Evolutionary conservation across 2,888 invertebrate genomes (phyloP).

Genomic region (Lepidocyrtoides sp.): DNA sequence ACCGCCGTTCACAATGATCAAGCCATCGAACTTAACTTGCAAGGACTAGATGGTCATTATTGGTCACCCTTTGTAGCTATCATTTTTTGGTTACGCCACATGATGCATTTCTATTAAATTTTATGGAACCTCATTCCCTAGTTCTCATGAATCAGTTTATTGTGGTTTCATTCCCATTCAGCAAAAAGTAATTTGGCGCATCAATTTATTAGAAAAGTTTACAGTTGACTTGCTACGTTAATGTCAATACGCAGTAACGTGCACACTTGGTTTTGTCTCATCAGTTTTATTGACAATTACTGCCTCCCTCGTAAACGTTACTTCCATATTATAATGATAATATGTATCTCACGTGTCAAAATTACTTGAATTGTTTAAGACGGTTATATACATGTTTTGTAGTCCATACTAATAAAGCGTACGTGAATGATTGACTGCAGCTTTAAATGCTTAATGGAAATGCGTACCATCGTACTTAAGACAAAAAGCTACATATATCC

Average conservation of each 20-base stretch:
- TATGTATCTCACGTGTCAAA: not conserved
- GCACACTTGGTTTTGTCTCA: not conserved
- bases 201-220: not conserved
- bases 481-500: constrained; percentile 19
- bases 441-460: not conserved
- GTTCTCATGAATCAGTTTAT: not conserved
- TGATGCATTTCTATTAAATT: not conserved
- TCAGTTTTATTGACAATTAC: not conserved
- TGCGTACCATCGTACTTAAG: not conserved
- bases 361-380: not conserved
- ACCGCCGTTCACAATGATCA: no score
- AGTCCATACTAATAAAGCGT: not conserved
- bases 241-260: not conserved
- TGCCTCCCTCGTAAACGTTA: not conserved
- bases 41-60: no score
- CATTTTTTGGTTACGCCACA: no score
- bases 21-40: no score
- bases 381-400: no score
- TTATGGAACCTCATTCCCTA: not conserved
- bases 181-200: no score
- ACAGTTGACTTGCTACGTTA: no score
- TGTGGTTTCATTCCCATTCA: not conserved
- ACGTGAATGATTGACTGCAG: not conserved
- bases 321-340: not conserved
- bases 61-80: no score